Conservation (phyloP, 1,140 invertebrate species). For the Panagrolaimus sp. region DNA sequence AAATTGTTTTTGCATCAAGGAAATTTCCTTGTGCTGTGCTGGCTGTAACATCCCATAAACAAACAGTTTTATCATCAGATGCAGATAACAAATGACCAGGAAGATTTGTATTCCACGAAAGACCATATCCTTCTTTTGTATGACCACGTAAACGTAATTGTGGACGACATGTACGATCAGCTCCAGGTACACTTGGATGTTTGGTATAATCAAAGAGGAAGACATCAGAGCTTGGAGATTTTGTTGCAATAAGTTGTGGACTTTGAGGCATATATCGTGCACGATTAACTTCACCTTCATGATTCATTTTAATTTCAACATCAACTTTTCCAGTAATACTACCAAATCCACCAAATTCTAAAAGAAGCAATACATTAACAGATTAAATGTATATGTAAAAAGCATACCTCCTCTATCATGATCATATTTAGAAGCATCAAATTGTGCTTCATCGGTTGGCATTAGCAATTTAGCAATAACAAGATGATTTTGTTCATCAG, state of each 20-base stretch:
- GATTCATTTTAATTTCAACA: slow-evolving; percentile 99
- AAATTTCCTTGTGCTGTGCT: slow-evolving; percentile 85
- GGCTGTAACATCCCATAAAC: slow-evolving; percentile 84
- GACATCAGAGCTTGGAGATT: slow-evolving; percentile 97
- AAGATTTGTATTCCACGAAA: slow-evolving; percentile 98
- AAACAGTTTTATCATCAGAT: slow-evolving; percentile 97
- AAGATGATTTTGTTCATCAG: slow-evolving; percentile 98
- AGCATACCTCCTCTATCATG: slow-evolving; percentile 35
- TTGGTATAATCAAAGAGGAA: slow-evolving; percentile 99
- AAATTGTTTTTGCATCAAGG: slow-evolving; percentile 95
- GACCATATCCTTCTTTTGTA: slow-evolving; percentile 92
- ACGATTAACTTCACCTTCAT: slow-evolving; percentile 98
- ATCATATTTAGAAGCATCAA: slow-evolving; percentile 93
- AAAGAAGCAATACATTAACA: too few species aligned
- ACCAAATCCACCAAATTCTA: slow-evolving; percentile 99
- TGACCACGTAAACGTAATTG: slow-evolving; percentile 77
- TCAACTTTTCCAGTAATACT: slow-evolving; percentile 98
- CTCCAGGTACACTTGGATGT: slow-evolving; percentile 86
- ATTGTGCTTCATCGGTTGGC: slow-evolving; percentile 96
- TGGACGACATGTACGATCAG: slow-evolving; percentile 77
- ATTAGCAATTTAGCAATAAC: slow-evolving; percentile 95
- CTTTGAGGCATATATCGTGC: slow-evolving; percentile 99
- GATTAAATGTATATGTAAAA: too few species aligned
- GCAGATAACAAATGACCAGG: slow-evolving; percentile 95
- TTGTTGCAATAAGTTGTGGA: slow-evolving; percentile 96